Conservation (phyloP, 2,797 vertebrate genomes). For the Sebastes iracundus region DNA sequence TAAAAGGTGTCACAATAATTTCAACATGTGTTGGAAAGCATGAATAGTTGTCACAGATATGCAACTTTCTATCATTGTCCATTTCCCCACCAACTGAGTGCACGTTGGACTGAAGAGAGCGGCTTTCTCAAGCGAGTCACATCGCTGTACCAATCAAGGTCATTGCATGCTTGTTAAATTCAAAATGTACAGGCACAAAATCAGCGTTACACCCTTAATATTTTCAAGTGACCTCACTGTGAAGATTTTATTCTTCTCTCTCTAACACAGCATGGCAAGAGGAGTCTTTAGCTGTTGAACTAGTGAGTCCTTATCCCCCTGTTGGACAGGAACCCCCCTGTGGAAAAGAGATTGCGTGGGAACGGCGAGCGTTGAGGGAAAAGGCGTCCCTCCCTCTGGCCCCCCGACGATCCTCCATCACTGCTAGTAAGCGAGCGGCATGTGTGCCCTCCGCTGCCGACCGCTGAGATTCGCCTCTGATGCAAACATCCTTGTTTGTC, state of each 20-base stretch:
- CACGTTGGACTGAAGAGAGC: neutral
- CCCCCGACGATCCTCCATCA: conserved; percentile 32
- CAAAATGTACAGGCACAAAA: conserved; percentile 26
- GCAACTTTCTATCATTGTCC: neutral
- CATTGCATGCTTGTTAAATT: conserved; percentile 51
- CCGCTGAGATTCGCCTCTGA: conserved; percentile 75
- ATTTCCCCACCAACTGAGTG: neutral
- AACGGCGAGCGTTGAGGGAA: conserved; percentile 5
- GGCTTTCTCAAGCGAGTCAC: conserved; percentile 4
- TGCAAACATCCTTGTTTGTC: conserved; percentile 85
- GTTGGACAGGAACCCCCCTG: conserved; percentile 23
- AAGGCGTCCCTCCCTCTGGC: conserved; percentile 25
- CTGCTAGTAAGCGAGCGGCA: conserved; percentile 34
- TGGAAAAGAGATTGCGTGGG: conserved; percentile 19
- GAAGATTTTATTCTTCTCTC: conserved; percentile 40
- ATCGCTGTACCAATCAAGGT: conserved; percentile 59
- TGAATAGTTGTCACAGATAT: conserved; percentile 7
- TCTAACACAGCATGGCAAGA: conserved; percentile 28
- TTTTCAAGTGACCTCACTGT: conserved; percentile 42
- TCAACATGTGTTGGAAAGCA: conserved; percentile 13
- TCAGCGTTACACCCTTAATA: conserved; percentile 20
- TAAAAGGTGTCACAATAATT: conserved; percentile 35
- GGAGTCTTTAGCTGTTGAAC: conserved; percentile 36
- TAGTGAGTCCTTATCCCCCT: conserved; percentile 25
- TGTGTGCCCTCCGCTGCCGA: conserved; percentile 50